Percentiles rank a stretch among this genome's conserved stretches.
phyloP scores from a whole-genome alignment of 2,888 invertebrate genomes.

The Lasioglossum leucozonium region DNA sequence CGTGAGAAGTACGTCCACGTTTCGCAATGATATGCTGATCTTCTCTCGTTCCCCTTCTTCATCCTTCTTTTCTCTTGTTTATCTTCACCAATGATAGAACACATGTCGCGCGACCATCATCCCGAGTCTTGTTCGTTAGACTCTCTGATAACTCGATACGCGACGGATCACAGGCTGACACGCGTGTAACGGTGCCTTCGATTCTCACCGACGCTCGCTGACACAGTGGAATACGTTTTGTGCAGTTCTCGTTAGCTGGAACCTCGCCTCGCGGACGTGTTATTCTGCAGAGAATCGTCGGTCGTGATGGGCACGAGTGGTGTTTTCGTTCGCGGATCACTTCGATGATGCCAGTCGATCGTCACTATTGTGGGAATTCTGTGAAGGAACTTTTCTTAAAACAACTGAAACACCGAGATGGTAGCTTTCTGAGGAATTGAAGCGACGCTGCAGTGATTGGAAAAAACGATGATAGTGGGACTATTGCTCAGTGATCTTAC shows the following conservation, averaged over 20 bases:
- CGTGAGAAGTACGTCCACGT: conserved; percentile 48
- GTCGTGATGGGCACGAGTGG: neutral
- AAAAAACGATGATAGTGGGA: neutral
- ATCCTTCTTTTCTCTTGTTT: neutral
- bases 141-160: neutral
- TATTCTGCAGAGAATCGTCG: neutral
- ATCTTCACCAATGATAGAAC: neutral
- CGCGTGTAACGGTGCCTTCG: neutral
- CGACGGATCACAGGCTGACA: neutral
- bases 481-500: neutral
- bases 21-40: neutral
- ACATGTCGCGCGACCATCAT: conserved; percentile 30
- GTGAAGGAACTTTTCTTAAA: neutral
- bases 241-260: neutral
- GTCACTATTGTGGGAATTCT: neutral
- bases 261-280: neutral
- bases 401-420: neutral
- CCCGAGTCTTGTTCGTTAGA: conserved; percentile 2
- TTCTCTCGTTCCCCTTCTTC: neutral
- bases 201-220: neutral
- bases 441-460: neutral
- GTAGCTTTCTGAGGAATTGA: neutral
- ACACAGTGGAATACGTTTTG: neutral
- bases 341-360: neutral
- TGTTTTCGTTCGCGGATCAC: neutral